Evolutionary conservation across 2,888 invertebrate species (phyloP), one percentile per base, ranked within the genome.

Genomic region (Podabrus alpinus): DNA sequence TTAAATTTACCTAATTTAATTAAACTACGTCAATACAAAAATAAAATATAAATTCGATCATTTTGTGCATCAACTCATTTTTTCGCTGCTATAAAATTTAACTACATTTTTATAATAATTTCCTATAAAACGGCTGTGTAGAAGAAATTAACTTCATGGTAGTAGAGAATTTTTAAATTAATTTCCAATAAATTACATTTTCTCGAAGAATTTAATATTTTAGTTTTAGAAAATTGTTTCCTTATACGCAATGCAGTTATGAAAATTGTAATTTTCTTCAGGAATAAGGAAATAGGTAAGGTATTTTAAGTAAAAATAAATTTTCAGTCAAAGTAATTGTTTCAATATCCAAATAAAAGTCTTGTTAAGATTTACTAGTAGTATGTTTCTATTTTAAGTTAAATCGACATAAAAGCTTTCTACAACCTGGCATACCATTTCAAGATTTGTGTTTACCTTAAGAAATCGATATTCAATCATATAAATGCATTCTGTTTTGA

Each of bases 391-490:
- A 70, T 70, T 70, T 61, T 67, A 70, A 74, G 70, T 61, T 60
- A 74, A 74, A 68, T 64, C 71, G 71, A 68, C 74, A 68, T 71
- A 64, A 71, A 74, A 74, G 71, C 71, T 71, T 71, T 74, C 68
- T 21, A 68, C 68, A 71, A 74, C 16, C 60, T 64, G 68, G 71
- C 71, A 68, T 71, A 64, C 68, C 74, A 71, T 74, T 74, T 75
- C 69, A 29, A 45, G 69, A 75, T 72, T 72, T 66, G 62, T 72
- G 66, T 72, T 69, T 72, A 72, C 72, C 25, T 72, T 69, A 66
- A 72, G 73, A 16, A 77, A 77, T 77, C 77, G 75, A 77, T 77
- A 76, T 77, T 77, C 77, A 77, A 77, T 77, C 77, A 73, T 64
- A 69, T 72, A 77, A 77, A 77, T 77, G 75, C 72, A 69, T 75